A percentile compares a stretch with the other conserved stretches of the same genome.
These are phyloP conservation scores for Alectoris magna DNA, from an alignment of 2,797 vertebrate genomes.

Conservation along the genomic window DNA sequence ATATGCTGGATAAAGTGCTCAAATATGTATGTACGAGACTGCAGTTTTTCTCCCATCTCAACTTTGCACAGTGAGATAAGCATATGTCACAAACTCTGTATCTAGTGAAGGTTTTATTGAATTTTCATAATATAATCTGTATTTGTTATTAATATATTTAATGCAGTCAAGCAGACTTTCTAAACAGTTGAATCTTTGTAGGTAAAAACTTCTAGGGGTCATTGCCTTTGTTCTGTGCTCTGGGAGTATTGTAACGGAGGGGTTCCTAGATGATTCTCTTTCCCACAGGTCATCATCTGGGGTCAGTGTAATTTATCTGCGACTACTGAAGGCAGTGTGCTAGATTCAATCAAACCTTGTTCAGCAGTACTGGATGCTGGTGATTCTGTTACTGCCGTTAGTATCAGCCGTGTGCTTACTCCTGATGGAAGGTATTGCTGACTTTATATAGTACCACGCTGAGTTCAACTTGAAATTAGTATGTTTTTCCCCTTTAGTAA, in stretches of 20 bases:
- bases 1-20: conserved; percentile 1
- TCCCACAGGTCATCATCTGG: conserved; percentile 90
- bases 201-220: background rate
- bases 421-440: conserved; percentile 82
- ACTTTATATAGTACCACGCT: conserved; percentile 57
- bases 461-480: background rate
- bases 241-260: background rate
- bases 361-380: conserved; percentile 90
- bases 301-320: conserved; percentile 78
- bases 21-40: background rate
- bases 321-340: conserved; percentile 40
- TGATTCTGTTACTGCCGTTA: conserved; percentile 91
- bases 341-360: conserved; percentile 79
- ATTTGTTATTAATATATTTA: background rate
- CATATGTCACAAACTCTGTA: background rate
- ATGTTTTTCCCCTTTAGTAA: background rate
- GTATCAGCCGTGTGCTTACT: conserved; percentile 81
- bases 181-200: background rate
- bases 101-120: background rate
- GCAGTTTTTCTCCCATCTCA: background rate
- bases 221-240: background rate
- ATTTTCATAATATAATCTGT: background rate
- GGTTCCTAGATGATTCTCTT: background rate
- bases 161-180: background rate
- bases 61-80: background rate